These are phyloP conservation scores for Pseudomugil gertrudae DNA, from an alignment of 2,797 vertebrate species.

Conservation along the genomic window DNA sequence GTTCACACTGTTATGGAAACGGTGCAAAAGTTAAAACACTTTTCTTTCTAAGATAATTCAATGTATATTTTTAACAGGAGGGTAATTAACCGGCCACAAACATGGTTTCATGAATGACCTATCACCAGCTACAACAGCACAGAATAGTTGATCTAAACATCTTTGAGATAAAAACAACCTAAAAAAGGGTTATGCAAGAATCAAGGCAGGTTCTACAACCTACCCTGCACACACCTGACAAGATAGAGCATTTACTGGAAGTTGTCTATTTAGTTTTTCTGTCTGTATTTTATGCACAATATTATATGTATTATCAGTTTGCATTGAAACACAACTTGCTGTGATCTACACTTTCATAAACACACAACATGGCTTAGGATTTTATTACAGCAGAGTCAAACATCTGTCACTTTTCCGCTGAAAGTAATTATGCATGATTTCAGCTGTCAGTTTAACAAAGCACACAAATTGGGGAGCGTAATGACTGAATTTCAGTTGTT, in stretches of 20 bases:
- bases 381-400: conserved; percentile 31
- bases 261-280: neutral
- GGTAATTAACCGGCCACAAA: neutral
- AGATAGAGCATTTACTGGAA: neutral
- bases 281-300: neutral
- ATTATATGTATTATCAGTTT: neutral
- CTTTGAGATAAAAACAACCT: neutral
- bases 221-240: neutral
- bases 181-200: neutral
- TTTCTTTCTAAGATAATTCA: neutral
- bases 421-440: conserved; percentile 43
- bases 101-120: neutral
- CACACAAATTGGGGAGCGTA: conserved; percentile 27
- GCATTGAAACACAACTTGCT: neutral
- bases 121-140: neutral
- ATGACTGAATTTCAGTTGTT: conserved; percentile 36
- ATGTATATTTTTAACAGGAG: neutral
- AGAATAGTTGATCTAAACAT: neutral
- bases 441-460: conserved; percentile 47
- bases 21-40: neutral
- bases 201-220: neutral
- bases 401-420: conserved; percentile 38
- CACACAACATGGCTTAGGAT: conserved; percentile 6
- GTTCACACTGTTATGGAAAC: neutral
- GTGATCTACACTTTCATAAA: conserved; percentile 2